Conservation (phyloP, 1,140 invertebrate genomes). For the Drosophila sp. region DNA sequence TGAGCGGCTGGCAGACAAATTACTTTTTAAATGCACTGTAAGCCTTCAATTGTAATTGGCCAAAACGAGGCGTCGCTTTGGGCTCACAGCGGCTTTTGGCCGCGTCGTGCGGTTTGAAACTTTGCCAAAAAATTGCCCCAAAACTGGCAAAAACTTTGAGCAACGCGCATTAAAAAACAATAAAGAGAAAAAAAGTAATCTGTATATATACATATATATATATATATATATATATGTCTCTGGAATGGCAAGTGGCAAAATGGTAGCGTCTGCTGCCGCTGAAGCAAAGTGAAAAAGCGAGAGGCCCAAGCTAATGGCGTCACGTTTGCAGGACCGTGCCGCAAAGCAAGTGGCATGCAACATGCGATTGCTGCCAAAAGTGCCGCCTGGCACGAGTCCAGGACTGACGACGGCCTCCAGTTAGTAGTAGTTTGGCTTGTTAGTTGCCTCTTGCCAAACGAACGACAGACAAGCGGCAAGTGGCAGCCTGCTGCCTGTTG, state of each 20-base stretch:
- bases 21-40: conserved; percentile 84
- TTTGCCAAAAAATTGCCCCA: conserved; percentile 63
- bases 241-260: conserved; percentile 54
- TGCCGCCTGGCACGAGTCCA: conserved; percentile 79
- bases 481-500: conserved; percentile 44
- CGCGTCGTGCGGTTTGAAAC: conserved; percentile 64
- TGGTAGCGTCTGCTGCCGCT: conserved; percentile 29
- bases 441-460: conserved; percentile 57
- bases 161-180: conserved; percentile 79
- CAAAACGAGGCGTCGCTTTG: conserved; percentile 26
- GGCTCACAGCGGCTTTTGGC: conserved; percentile 19
- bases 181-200: conserved; percentile 64
- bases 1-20: conserved; percentile 77
- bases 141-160: conserved; percentile 49
- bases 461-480: background rate
- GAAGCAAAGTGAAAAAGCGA: background rate
- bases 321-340: conserved; percentile 72
- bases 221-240: conserved; percentile 37
- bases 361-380: conserved; percentile 84
- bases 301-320: conserved; percentile 73
- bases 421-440: conserved; percentile 77
- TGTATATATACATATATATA: conserved; percentile 22
- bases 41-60: conserved; percentile 81
- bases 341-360: conserved; percentile 81
- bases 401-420: conserved; percentile 57